phyloP scores from a whole-genome alignment of 1,140 invertebrate genomes.

The Drosophila rhopaloa region DNA sequence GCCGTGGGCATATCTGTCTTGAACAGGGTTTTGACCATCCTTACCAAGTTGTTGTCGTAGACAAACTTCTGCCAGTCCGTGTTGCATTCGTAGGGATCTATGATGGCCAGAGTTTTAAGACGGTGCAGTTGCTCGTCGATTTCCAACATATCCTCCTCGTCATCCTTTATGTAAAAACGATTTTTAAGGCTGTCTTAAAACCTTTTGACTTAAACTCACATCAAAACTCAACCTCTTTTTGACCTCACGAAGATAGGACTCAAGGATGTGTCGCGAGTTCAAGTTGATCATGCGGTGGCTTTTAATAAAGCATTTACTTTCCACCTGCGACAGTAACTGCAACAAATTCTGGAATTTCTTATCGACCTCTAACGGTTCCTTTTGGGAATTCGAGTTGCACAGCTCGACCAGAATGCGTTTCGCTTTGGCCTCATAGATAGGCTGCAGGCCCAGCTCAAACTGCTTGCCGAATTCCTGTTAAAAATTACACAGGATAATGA shows the following conservation, averaged over 20 bases:
- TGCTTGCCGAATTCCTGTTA: slow-evolving; percentile 70
- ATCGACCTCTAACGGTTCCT: slow-evolving; percentile 16
- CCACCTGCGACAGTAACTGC: slow-evolving; percentile 55
- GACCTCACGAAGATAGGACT: slow-evolving; percentile 69
- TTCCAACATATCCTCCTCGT: slow-evolving; percentile 66
- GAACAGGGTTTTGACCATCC: slow-evolving; percentile 66
- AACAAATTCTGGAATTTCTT: slow-evolving; percentile 57
- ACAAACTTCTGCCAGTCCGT: slow-evolving; percentile 82
- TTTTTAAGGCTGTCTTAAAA: not conserved
- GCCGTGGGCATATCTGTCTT: slow-evolving; percentile 72
- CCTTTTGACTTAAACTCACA: slow-evolving; percentile 17
- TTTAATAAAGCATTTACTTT: slow-evolving; percentile 70
- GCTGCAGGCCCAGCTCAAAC: slow-evolving; percentile 80
- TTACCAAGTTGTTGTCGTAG: slow-evolving; percentile 71
- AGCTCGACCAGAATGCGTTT: slow-evolving; percentile 74
- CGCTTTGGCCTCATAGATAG: slow-evolving; percentile 78
- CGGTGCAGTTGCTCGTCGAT: slow-evolving; percentile 80
- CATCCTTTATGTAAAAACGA: slow-evolving; percentile 37
- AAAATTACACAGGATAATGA: not conserved
- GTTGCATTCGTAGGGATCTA: slow-evolving; percentile 81
- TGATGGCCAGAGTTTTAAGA: slow-evolving; percentile 76
- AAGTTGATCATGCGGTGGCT: slow-evolving; percentile 76
- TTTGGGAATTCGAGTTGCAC: slow-evolving; percentile 33
- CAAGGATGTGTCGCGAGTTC: slow-evolving; percentile 63
- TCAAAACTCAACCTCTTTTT: slow-evolving; percentile 65